These are phyloP conservation scores for Nephila pilipes DNA, from an alignment of 1,140 invertebrate species.

Conservation along the genomic window DNA sequence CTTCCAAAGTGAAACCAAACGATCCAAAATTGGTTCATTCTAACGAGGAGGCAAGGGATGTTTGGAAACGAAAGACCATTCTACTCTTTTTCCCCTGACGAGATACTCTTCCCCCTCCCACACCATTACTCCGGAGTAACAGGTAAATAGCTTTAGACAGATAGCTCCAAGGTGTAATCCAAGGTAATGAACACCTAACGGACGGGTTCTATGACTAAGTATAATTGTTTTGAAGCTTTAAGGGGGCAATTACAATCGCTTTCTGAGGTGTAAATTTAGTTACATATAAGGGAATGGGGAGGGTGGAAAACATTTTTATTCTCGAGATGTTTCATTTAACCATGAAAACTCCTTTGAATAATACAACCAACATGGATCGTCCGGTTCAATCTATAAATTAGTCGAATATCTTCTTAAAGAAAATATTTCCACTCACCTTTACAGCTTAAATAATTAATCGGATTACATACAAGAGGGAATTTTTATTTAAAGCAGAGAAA, in stretches of 20 bases:
- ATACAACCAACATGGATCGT: not conserved
- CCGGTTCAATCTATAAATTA: not conserved
- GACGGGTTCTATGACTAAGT: conserved; percentile 1
- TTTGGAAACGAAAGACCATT: not conserved
- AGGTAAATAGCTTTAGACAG: conserved; percentile 34
- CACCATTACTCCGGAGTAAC: not conserved
- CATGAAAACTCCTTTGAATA: too few species aligned
- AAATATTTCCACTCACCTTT: conserved; percentile 10
- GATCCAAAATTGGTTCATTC: conserved; percentile 5
- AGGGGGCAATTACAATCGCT: not conserved
- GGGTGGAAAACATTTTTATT: too few species aligned
- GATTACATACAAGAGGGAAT: not conserved
- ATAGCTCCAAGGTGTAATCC: conserved; percentile 4
- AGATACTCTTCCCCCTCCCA: not conserved
- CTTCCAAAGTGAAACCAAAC: not conserved
- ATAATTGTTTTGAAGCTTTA: not conserved
- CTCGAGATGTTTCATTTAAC: too few species aligned
- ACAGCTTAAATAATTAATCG: not conserved
- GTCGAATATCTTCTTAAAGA: not conserved
- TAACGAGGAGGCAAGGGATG: not conserved
- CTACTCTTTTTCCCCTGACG: not conserved
- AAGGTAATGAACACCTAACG: not conserved
- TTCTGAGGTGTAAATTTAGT: not conserved
- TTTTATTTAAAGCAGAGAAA: conserved; percentile 6
- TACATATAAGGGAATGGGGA: too few species aligned